Base-by-base conservation (phyloP, 2,797 vertebrate genomes). In the Pteropus rufus region DNA sequence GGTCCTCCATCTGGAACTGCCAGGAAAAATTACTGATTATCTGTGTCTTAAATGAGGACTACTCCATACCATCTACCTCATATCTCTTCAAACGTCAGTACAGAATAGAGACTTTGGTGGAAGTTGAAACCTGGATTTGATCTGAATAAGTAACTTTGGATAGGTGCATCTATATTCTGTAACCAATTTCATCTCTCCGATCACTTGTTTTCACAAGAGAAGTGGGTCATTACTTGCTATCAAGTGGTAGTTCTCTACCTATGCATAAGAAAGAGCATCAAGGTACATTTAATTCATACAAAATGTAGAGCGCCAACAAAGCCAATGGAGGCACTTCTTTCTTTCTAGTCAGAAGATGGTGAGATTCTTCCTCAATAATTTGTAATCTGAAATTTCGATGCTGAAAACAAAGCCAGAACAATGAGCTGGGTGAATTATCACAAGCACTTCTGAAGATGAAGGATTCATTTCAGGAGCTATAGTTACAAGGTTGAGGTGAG, bases 31-130 rank as follows among this genome's bases (percentile, higher is more conserved):
- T 11, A 15, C 16, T 21, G 16, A 77, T 29, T 52, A 52, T 72
- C 24, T 67, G 5, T 19, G n/a, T 54, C 14, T 41, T 41, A 49
- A 80, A 36, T 19, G 15, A 52, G 18, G 3, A 4, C 5, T 39
- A 10, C 41, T 44, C 18, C 24, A 24, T 2, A 7, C 2, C 0
- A 9, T 2, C 14, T 14, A 0, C 23, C 12, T 70, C 10, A 36
- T 18, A 19, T 11, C 16, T 52, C 16, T 52, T 79, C 31, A 60
- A 26, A 67, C 58, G 7, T 84, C 34, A 69, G 5, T 44, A 31
- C 10, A n/a, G 36, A 85, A 41, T 12, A n/a, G 0, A 21, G 3
- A 1, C 15, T 69, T 58, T 34, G 24, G 23, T 80, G 34, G 58
- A 34, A 23, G 16, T 31, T 5, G 34, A 21, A 39, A 41, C 2